These are phyloP conservation scores for Synergus umbraculus DNA, from an alignment of 2,888 invertebrate genomes.

Conservation along the genomic window DNA sequence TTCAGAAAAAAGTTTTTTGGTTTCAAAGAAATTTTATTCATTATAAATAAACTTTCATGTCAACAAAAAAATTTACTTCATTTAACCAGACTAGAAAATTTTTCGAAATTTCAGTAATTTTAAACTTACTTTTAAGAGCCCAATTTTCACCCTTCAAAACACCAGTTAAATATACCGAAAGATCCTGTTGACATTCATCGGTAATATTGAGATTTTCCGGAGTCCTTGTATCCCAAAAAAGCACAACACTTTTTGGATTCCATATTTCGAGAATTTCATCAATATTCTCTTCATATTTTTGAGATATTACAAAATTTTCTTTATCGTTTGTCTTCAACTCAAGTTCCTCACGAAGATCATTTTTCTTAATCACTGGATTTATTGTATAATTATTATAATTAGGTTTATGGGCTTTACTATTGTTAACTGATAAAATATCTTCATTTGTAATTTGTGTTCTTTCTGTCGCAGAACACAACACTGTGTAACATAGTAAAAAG, in stretches of 20 bases:
- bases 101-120: no score
- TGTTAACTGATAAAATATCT: not conserved
- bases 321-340: not conserved
- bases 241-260: slow-evolving; percentile 57
- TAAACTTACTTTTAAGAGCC: slow-evolving; percentile 79
- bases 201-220: slow-evolving; percentile 77
- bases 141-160: slow-evolving; percentile 78
- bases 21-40: no score
- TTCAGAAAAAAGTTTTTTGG: no score
- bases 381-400: not conserved
- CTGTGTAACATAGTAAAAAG: slow-evolving; percentile 6
- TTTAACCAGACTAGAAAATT: no score
- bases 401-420: not conserved
- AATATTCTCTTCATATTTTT: slow-evolving; percentile 44
- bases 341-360: not conserved
- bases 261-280: slow-evolving; percentile 61
- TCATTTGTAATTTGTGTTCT: not conserved
- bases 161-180: slow-evolving; percentile 77
- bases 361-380: not conserved
- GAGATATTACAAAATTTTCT: not conserved
- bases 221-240: slow-evolving; percentile 71
- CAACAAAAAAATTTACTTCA: no score
- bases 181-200: slow-evolving; percentile 77
- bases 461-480: not conserved
- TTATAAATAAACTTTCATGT: no score